These are phyloP conservation scores for Protodeltote pygarga DNA, from an alignment of 2,888 invertebrate species.

Conservation along the genomic window DNA sequence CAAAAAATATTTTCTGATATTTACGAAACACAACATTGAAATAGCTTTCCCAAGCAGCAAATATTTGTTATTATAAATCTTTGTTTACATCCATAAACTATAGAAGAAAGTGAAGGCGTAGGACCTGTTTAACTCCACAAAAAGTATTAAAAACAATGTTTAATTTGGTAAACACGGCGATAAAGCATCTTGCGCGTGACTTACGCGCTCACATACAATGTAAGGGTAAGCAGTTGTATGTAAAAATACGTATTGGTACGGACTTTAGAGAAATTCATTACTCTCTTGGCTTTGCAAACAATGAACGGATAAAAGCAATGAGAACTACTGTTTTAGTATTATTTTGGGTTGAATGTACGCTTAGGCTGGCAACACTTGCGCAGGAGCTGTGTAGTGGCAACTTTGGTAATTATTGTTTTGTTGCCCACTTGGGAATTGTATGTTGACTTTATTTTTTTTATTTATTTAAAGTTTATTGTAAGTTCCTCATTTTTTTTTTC, in stretches of 20 bases:
- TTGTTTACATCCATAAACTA: conserved; percentile 36
- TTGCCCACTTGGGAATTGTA: too few relatives aligned
- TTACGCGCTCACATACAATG: conserved; percentile 50
- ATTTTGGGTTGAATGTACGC: conserved; percentile 46
- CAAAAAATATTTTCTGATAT: not conserved
- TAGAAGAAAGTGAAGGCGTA: conserved; percentile 41
- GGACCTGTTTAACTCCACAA: conserved; percentile 41
- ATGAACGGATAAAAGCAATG: conserved; percentile 44
- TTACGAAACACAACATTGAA: conserved; percentile 1
- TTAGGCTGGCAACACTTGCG: not conserved
- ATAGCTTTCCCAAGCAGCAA: conserved; percentile 17
- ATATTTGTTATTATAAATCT: conserved; percentile 36
- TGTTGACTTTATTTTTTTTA: too few relatives aligned
- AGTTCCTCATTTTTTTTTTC: too few relatives aligned
- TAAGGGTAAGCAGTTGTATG: conserved; percentile 29
- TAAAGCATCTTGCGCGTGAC: conserved; percentile 58
- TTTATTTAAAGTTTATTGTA: too few relatives aligned
- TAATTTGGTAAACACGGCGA: conserved; percentile 57
- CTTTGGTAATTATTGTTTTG: too few relatives aligned
- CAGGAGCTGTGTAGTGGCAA: conserved; percentile 6
- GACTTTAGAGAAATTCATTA: conserved; percentile 43
- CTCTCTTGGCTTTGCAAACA: conserved; percentile 43
- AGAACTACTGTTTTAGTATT: conserved; percentile 17
- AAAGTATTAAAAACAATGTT: conserved; percentile 45
- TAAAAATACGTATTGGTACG: conserved; percentile 37